phyloP scores from a whole-genome alignment of 2,113 vertebrate genomes.

The Esox niger region DNA sequence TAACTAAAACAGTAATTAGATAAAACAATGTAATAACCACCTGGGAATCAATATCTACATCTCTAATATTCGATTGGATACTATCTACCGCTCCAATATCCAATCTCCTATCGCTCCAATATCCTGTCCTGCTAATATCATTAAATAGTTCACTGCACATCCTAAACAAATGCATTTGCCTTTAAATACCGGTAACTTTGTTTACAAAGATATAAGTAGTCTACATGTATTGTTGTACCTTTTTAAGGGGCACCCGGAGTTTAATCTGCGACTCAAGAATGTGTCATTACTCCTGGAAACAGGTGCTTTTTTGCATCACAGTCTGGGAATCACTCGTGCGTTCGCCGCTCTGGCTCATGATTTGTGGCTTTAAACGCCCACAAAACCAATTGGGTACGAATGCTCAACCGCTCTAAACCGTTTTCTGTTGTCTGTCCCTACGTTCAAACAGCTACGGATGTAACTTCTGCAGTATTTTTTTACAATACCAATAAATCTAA shows the following conservation, averaged over 20 bases:
- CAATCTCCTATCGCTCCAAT: too few species aligned
- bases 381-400: too few species aligned
- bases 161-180: too few species aligned
- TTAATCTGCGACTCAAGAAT: conserved; percentile 76
- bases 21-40: conserved; percentile 14
- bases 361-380: not conserved
- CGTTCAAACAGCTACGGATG: too few species aligned
- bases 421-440: too few species aligned
- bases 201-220: conserved; percentile 45
- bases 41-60: not conserved
- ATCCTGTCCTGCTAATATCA: too few species aligned
- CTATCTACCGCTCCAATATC: too few species aligned
- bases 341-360: not conserved
- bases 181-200: conserved; percentile 22
- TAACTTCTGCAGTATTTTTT: too few species aligned
- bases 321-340: conserved; percentile 57
- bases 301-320: conserved; percentile 74
- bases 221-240: conserved; percentile 29
- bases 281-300: conserved; percentile 66
- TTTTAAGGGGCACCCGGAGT: conserved; percentile 40
- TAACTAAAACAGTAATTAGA: not conserved
- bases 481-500: too few species aligned
- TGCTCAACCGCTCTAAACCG: too few species aligned
- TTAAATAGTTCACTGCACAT: conserved; percentile 19
- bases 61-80: too few species aligned